Evolutionary conservation across 2,797 vertebrate species (phyloP), one percentile per base, ranked within the genome.

Genomic region (Crocidura indochinensis): DNA sequence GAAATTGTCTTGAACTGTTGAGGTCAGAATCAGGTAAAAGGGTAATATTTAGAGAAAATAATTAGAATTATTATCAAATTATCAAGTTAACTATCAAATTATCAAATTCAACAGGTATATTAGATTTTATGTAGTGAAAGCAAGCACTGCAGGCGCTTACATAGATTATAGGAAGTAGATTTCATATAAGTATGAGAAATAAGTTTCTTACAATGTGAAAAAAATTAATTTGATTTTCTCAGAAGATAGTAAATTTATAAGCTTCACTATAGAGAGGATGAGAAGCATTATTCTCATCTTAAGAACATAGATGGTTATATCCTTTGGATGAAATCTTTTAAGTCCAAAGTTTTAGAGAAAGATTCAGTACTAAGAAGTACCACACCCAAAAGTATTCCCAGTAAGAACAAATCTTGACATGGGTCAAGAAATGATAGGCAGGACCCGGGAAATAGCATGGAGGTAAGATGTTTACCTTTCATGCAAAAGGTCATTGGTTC

Each of bases 1-100:
- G 26, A 89, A 74, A 91, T 29, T 67, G 49, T 64, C 87, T 94
- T 92, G 64, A 27, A 74, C 22, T 49, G 10, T 65, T 76, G 76
- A 68, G 51, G 38, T 93, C n/a, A 80, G 31, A 80, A 68, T 8
- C 31, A 80, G 19, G 62, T 60, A 31, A 86, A 95, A 68, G 56
- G 64, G 8, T 73, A 47, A 12, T 71, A 26, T 87, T 91, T 38
- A 82, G 60, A 72, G 44, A 74, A 82, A 75, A 67, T 80, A 53
- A 62, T 56, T 27, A 94, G 31, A 26, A 69, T 38, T 31, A 26
- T 47, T 38, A 38, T 38, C 38, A 38, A 38, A 38, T 38, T 38
- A 38, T 38, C 38, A 38, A 38, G 38, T 38, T 38, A 38, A 38
- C 38, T 38, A 38, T 38, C 38, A 38, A 38, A 38, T 38, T 38